Evolutionary conservation across 2,797 vertebrate genomes (phyloP), one percentile per base, ranked within the genome.

Genomic region (Spea hammondii): DNA sequence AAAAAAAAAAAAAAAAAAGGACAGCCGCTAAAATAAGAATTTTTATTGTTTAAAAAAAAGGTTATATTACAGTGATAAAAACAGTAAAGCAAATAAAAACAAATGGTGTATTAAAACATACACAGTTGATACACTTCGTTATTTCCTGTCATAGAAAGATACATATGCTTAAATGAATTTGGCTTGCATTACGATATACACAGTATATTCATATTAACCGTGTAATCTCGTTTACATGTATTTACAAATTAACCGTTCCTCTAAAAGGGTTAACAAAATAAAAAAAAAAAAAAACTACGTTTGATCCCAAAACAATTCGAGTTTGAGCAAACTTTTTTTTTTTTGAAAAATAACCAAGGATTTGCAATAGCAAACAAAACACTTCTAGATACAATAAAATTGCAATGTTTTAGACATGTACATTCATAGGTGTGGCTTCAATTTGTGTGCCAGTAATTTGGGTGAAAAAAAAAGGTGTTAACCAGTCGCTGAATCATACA

Each of bases 71-170:
- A 76, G 8, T 32, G 14, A 59, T 53, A 53, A 72, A 44, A 53
- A 17, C 10, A 70, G 11, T 69, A 70, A 67, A 70, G 10, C 17
- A 62, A 14, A 54, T 14, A 47, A 4, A 62, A 62, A 62, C n/a
- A 53, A 53, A 53, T 32, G 3, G 91, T 84, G 65, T 91, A 91
- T 90, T 91, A 92, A 88, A 92, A 92, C 90, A 92, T 90, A 92
- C 91, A 91, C 92, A 86, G 73, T 85, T 83, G 83, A 85, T 78
- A 83, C 70, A 79, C 79, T 80, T 72, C 71, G 76, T 55, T 53
- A 85, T 82, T 88, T 91, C 89, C 90, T 90, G 87, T 85, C 82
- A 87, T 57, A 87, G 90, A 90, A 89, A 89, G 79, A 82, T 73
- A 69, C 70, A 77, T 13, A 55, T 17, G n/a, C 64, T 76, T 55